These are phyloP conservation scores for Zaprionus capensis DNA, from an alignment of 1,140 invertebrate species.

Conservation along the genomic window DNA sequence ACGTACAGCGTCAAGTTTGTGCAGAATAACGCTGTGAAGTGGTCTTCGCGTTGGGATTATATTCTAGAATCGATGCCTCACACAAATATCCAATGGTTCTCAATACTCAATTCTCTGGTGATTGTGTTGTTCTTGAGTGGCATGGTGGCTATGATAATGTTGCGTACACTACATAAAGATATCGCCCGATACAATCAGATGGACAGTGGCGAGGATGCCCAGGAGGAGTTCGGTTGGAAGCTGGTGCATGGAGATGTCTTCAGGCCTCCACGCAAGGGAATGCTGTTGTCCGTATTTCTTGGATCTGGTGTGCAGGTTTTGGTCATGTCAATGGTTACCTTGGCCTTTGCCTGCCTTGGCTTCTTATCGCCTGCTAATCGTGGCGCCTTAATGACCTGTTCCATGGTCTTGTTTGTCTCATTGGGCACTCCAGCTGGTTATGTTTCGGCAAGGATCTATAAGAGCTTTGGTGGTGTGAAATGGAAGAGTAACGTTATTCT, in stretches of 20 bases:
- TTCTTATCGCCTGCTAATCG: conserved; percentile 99
- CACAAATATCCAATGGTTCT: conserved; percentile 99
- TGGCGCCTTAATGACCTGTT: conserved; percentile 99
- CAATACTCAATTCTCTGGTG: conserved; percentile 95
- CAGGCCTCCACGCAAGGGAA: conserved; percentile 97
- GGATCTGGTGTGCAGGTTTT: conserved; percentile 97
- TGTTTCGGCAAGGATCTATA: conserved; percentile 97
- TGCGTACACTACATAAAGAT: conserved; percentile 98
- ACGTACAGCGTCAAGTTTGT: conserved; percentile 94
- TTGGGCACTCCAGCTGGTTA: conserved; percentile 98
- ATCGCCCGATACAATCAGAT: conserved; percentile 99
- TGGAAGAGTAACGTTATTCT: conserved; percentile 99
- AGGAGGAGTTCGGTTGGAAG: conserved; percentile 99
- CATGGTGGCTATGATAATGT: conserved; percentile 99
- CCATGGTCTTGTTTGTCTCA: conserved; percentile 97
- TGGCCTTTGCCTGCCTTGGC: conserved; percentile 98
- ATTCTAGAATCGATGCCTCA: conserved; percentile 99
- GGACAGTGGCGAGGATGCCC: conserved; percentile 97
- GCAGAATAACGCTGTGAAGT: conserved; percentile 94
- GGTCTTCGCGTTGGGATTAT: conserved; percentile 99
- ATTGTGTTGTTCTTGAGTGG: conserved; percentile 96
- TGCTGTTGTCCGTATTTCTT: conserved; percentile 97
- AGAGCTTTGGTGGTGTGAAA: conserved; percentile 98
- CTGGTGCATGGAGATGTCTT: conserved; percentile 98
- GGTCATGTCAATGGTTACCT: conserved; percentile 90